These are phyloP conservation scores for Cuniculus paca DNA, from an alignment of 2,797 vertebrate genomes.

Conservation along the genomic window DNA sequence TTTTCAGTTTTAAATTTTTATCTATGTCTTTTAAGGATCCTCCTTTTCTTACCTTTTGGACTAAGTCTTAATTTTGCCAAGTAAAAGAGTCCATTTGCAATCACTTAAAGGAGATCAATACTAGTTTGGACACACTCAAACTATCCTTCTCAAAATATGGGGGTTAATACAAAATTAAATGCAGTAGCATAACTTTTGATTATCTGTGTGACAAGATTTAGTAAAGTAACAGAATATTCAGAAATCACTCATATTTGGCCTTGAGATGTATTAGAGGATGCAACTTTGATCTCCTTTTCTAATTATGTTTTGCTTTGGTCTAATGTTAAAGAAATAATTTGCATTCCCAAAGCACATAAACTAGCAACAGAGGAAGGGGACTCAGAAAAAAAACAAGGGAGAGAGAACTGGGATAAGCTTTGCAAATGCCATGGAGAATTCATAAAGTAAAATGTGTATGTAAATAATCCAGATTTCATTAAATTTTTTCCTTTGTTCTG, in stretches of 20 bases:
- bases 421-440: constrained; percentile 72
- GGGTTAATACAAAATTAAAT: constrained; percentile 59
- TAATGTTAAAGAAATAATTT: constrained; percentile 81
- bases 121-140: constrained; percentile 50
- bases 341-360: constrained; percentile 78
- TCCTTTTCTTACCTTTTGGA: constrained; percentile 14
- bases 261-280: constrained; percentile 80
- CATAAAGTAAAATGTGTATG: constrained; percentile 58
- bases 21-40: not conserved
- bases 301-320: constrained; percentile 83
- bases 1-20: constrained; percentile 51
- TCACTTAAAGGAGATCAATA: constrained; percentile 28
- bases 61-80: constrained; percentile 23
- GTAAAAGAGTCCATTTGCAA: not conserved
- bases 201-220: constrained; percentile 71
- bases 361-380: constrained; percentile 71
- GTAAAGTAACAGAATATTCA: constrained; percentile 74
- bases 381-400: constrained; percentile 42
- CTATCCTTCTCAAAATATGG: constrained; percentile 53
- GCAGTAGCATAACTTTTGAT: constrained; percentile 69
- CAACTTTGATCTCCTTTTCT: constrained; percentile 82
- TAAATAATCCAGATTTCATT: constrained; percentile 73
- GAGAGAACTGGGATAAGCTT: constrained; percentile 44
- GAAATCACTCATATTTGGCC: constrained; percentile 81
- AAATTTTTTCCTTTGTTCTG: constrained; percentile 70